Base-by-base conservation (phyloP, 2,888 invertebrate species). In the Aspidiotus rigidus region DNA sequence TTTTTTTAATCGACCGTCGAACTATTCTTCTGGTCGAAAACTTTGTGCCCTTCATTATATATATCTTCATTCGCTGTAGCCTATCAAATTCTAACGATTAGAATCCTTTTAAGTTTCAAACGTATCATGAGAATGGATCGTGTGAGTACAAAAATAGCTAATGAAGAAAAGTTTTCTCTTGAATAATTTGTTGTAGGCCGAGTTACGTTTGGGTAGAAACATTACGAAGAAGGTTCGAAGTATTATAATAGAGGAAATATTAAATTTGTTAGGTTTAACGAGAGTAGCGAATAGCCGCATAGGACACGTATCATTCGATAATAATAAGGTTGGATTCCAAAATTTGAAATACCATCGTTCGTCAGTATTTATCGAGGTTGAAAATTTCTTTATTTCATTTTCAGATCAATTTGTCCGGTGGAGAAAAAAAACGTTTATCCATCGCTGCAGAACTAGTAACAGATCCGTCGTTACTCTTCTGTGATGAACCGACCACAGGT, bases 401-500 rank as follows among this genome's bases (percentile, higher is more conserved):
- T 5, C 16, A 69, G 69, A 57, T 63, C 44, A 69, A 57, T 44
- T 63, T 69, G 56, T 69, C 69, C 10, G 95, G 96, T 0, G 97
- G 97, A 0, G 97, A 97, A 77, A 87, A 89, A 76, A 96, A 96
- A 76, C 82, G 96, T 69, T 80, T 97, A 17, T 88, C 95, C 0
- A 95, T 97, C 77, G 97, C 95, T 7, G 88, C 93, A 0, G 96
- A 96, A 82, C 81, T 92, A 49, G 78, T 97, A 67, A 94, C 92
- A 54, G 90, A 96, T 79, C 97, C 97, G 0, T 85, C 90, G 0
- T 82, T 98, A 49, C 80, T 98, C 56, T 96, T 97, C 79, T 91
- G 94, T 77, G 97, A 98, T 76, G 97, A 98, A 77, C 96, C 96
- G 7, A 97, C 97, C 0, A 95, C 95, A 0, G 94, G 96, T 0